These are phyloP conservation scores for Labeo calbasu DNA, from an alignment of 2,797 vertebrate genomes.

Conservation along the genomic window DNA sequence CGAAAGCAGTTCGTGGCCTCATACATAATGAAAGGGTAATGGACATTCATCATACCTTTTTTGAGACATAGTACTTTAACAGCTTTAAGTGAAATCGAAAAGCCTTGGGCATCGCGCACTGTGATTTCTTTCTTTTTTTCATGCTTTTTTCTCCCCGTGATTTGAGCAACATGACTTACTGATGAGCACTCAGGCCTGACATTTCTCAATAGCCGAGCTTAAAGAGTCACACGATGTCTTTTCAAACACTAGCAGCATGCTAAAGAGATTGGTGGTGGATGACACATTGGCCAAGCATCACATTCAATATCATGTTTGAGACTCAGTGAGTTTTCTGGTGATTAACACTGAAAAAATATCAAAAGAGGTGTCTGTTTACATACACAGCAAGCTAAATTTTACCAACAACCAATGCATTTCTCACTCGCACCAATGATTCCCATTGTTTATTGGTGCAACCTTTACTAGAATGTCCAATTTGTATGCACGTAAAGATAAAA, in stretches of 20 bases:
- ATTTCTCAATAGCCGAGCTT: constrained; percentile 23
- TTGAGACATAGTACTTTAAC: constrained; percentile 41
- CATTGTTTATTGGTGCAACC: not conserved
- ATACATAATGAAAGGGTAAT: constrained; percentile 59
- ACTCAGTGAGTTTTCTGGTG: not conserved
- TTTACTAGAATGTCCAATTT: not conserved
- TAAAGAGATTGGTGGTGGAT: constrained; percentile 15
- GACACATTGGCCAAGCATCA: not conserved
- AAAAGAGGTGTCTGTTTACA: not conserved
- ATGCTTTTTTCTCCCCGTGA: not conserved
- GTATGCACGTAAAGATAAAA: not conserved
- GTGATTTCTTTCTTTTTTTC: constrained; percentile 41
- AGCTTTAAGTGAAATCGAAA: constrained; percentile 50
- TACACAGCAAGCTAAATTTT: not conserved
- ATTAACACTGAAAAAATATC: not conserved
- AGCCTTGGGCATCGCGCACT: constrained; percentile 24
- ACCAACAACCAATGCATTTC: not conserved
- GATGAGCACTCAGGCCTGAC: constrained; percentile 19
- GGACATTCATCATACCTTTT: constrained; percentile 54
- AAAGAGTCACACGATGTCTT: constrained; percentile 12
- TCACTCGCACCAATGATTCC: not conserved
- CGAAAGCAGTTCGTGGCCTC: constrained; percentile 54
- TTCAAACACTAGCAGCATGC: constrained; percentile 13
- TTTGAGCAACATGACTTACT: constrained; percentile 24
- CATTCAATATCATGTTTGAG: not conserved